phyloP scores from a whole-genome alignment of 1,140 invertebrate genomes.

The Semibalanus balanoides region DNA sequence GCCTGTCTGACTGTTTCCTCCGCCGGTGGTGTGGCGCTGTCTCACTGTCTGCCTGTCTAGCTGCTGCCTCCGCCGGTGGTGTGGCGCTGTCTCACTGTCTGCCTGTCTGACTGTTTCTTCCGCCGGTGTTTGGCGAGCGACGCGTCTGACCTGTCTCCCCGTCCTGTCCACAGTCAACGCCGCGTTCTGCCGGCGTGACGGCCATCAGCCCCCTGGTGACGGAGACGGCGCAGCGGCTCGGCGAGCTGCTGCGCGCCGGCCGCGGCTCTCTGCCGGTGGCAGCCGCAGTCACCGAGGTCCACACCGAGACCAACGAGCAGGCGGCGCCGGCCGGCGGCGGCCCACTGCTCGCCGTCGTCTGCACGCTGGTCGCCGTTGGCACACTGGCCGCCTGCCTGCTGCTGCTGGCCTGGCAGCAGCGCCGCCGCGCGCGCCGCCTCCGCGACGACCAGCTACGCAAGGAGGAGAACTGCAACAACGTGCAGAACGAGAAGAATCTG shows the following conservation, averaged over 20 bases:
- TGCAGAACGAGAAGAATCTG: slow-evolving; percentile 77
- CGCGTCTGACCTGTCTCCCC: slow-evolving; percentile 10
- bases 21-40: too few species aligned
- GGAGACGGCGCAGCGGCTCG: slow-evolving; percentile 20
- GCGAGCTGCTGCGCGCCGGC: slow-evolving; percentile 28
- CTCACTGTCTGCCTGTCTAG: neutral
- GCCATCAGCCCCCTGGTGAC: slow-evolving; percentile 10
- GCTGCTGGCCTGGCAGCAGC: slow-evolving; percentile 30
- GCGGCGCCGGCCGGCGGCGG: slow-evolving; percentile 34
- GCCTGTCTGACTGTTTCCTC: neutral
- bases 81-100: too few species aligned
- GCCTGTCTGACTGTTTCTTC: slow-evolving; percentile 16
- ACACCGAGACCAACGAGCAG: slow-evolving; percentile 27
- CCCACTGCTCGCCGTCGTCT: slow-evolving; percentile 41
- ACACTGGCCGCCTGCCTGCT: slow-evolving; percentile 44
- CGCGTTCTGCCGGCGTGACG: slow-evolving; percentile 16
- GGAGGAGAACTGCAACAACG: slow-evolving; percentile 64
- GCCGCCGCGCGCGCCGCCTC: slow-evolving; percentile 34
- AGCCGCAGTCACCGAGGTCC: slow-evolving; percentile 39
- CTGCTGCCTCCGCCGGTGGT: slow-evolving; percentile 21
- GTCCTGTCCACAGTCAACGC: slow-evolving; percentile 6
- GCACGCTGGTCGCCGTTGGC: slow-evolving; percentile 42
- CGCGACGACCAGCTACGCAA: slow-evolving; percentile 28
- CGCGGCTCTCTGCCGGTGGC: slow-evolving; percentile 44
- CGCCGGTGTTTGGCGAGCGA: too few species aligned